Conservation (phyloP, 2,888 invertebrate species). For the Clitarchus hookeri region DNA sequence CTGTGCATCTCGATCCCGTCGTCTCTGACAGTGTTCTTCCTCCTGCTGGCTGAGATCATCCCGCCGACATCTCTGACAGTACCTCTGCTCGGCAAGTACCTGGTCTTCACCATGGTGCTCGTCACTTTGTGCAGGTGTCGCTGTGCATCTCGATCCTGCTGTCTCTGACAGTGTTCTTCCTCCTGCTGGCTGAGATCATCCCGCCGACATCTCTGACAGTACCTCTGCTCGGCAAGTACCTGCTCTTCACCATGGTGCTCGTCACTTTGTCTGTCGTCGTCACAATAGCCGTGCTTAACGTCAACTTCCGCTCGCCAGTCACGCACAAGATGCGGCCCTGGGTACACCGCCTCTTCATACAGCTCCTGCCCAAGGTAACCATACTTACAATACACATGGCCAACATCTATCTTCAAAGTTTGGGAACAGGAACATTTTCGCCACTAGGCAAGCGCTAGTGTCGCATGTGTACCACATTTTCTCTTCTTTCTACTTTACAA, state of each 20-base stretch:
- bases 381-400: too few relatives aligned
- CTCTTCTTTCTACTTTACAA: too few relatives aligned
- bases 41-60: slow-evolving; percentile 91
- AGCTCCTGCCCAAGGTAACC: slow-evolving; percentile 42
- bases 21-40: slow-evolving; percentile 92
- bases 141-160: slow-evolving; percentile 92
- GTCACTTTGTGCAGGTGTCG: slow-evolving; percentile 69
- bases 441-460: too few relatives aligned
- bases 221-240: slow-evolving; percentile 87
- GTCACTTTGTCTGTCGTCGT: slow-evolving; percentile 92
- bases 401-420: too few relatives aligned
- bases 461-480: too few relatives aligned
- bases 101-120: slow-evolving; percentile 92
- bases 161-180: slow-evolving; percentile 92
- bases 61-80: slow-evolving; percentile 93
- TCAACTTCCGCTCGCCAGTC: slow-evolving; percentile 88
- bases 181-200: slow-evolving; percentile 91
- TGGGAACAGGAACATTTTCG: too few relatives aligned
- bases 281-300: slow-evolving; percentile 91
- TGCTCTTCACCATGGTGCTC: slow-evolving; percentile 92
- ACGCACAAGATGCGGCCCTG: slow-evolving; percentile 92
- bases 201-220: slow-evolving; percentile 93
- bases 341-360: slow-evolving; percentile 79
- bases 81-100: slow-evolving; percentile 87
- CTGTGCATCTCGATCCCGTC: slow-evolving; percentile 92